Evolutionary conservation across 2,113 vertebrate genomes (phyloP).

Genomic region (Tachysurus vachellii): DNA sequence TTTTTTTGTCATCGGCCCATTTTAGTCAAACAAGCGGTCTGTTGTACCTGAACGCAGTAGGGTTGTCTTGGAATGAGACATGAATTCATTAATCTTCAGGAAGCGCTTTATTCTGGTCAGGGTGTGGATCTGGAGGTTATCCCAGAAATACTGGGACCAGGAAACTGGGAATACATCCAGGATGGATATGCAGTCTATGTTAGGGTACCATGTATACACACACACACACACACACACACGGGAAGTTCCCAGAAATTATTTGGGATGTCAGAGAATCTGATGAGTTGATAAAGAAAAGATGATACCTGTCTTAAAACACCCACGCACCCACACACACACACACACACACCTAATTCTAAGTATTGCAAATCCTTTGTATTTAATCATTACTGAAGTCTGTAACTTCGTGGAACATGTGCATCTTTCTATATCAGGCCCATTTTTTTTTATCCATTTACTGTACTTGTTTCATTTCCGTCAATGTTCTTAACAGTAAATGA

Average conservation of each 20-base stretch:
- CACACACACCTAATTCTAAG: background rate
- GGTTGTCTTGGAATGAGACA: background rate
- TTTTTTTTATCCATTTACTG: background rate
- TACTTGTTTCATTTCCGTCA: background rate
- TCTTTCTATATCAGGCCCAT: background rate
- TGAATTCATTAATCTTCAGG: conserved; percentile 4
- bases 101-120: background rate
- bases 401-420: background rate
- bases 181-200: background rate
- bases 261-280: background rate
- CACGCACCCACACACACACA: background rate
- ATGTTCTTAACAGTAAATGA: background rate
- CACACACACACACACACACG: background rate
- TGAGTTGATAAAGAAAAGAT: background rate
- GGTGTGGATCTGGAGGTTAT: conserved; percentile 9
- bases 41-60: background rate
- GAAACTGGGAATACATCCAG: conserved; percentile 1
- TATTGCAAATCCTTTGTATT: background rate
- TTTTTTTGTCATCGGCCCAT: background rate
- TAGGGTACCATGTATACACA: background rate
- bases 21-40: background rate
- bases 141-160: background rate
- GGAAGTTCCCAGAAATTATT: background rate
- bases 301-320: background rate
- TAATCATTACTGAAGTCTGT: background rate